phyloP scores from a whole-genome alignment of 2,888 invertebrate species.

The Lydus trimaculatus region DNA sequence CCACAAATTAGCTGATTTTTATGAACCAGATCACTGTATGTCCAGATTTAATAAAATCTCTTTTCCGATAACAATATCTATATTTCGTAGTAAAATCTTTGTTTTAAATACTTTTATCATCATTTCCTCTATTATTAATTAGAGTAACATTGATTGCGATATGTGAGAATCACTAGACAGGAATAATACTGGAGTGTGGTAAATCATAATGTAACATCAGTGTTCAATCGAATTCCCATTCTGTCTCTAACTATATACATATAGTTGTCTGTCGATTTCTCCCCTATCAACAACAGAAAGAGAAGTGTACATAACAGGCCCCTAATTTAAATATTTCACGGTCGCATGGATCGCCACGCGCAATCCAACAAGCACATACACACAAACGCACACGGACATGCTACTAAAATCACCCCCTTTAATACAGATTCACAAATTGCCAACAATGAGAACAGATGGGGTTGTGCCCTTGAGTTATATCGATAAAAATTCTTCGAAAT shows the following conservation, averaged over 20 bases:
- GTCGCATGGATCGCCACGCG: conserved; percentile 50
- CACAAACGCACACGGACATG: not conserved
- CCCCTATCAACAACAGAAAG: conserved; percentile 53
- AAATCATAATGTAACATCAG: conserved; percentile 51
- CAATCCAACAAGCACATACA: conserved; percentile 24
- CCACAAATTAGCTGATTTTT: not conserved
- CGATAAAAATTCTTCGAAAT: not conserved
- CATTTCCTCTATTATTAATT: conserved; percentile 4
- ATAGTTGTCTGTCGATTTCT: conserved; percentile 38
- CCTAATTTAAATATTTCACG: conserved; percentile 59
- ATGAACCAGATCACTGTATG: no score
- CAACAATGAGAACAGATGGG: conserved; percentile 10
- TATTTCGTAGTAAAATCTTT: no score
- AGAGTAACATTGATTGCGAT: conserved; percentile 42
- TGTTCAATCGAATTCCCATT: conserved; percentile 35
- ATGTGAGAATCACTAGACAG: conserved; percentile 34
- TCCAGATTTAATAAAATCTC: not conserved
- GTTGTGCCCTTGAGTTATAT: not conserved
- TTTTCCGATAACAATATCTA: not conserved
- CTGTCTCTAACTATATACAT: not conserved
- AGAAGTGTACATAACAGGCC: conserved; percentile 55
- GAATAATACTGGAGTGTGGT: conserved; percentile 47
- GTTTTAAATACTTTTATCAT: not conserved
- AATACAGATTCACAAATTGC: conserved; percentile 8
- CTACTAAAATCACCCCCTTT: not conserved